A percentile compares a stretch with the other conserved stretches of the same genome.
Evolutionary conservation across 2,797 vertebrate species (phyloP).

Genomic region (Ciconia nigra): DNA sequence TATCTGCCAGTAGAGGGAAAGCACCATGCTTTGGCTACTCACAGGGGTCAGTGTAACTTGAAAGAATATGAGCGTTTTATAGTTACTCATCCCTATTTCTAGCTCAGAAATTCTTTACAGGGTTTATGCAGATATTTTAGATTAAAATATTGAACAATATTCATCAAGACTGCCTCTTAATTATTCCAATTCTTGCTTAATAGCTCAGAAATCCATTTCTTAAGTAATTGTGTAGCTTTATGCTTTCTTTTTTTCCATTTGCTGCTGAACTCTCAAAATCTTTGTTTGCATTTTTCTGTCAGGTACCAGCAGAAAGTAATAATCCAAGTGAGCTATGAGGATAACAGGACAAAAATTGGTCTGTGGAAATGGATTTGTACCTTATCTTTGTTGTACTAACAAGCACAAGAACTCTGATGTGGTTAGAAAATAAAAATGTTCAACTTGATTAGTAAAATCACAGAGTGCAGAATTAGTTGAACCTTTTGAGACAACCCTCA

Average conservation of each 20-base stretch:
- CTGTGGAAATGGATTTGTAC: background rate
- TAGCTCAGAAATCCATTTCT: background rate
- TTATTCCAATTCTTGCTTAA: background rate
- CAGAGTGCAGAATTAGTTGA: background rate
- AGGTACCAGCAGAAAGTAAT: background rate
- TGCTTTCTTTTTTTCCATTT: background rate
- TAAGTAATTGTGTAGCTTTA: background rate
- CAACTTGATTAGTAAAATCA: background rate
- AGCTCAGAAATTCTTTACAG: background rate
- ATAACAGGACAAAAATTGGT: background rate
- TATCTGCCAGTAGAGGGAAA: background rate
- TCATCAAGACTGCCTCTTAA: background rate
- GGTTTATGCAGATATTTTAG: background rate
- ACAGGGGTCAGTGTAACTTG: background rate
- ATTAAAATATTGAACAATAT: background rate
- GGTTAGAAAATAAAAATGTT: background rate
- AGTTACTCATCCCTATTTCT: background rate
- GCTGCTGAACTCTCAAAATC: background rate
- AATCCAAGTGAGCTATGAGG: background rate
- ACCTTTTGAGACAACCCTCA: background rate
- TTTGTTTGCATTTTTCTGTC: background rate
- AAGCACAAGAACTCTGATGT: background rate
- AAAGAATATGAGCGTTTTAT: background rate
- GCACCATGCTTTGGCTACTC: background rate
- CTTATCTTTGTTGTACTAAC: background rate